Evolutionary conservation across 2,113 vertebrate species (phyloP), one percentile per base, ranked within the genome.

Genomic region (Heteronetta atricapilla): DNA sequence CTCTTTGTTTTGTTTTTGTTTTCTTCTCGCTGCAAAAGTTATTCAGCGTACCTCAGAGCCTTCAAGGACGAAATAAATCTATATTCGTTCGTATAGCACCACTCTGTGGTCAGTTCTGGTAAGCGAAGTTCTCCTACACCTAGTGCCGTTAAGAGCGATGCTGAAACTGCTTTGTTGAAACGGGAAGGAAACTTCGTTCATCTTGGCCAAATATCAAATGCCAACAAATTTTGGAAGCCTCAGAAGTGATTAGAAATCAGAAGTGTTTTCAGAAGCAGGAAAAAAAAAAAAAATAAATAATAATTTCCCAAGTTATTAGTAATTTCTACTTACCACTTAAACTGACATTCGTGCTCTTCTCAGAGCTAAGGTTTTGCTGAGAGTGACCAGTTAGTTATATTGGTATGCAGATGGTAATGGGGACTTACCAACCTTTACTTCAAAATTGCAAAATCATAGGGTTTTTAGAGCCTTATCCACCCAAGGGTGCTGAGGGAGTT

Each of bases 71-170:
- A 22, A 42, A 34, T 33, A 4, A 29, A 13, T 34, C 33, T 10
- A 67, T 89, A 79, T 36, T 50, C 92, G 66, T 82, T 92, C 58
- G 34, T 87, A 86, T 53, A 90, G 84, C 80, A 69, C 95, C 95
- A 55, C 94, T 21, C 68, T 21, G 95, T 96, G 97, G 94, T 55
- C 75, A 50, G 6, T 46, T 38, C 29, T 36, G 33, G 94, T 67
- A 55, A 92, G 23, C 48, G 52, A 36, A 6, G 1, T 36, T 84
- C 82, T 55, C 34, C n/a, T 14, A 2, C 4, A 1, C 11, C 2
- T 2, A 2, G 6, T 29, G 3, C 1, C 7, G 8, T 4, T 53
- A 29, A 7, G 58, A 66, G 60, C 42, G 7, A 10, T 8, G 38
- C 34, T 62, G 31, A 40, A 78, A 62, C 17, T 11, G 10, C 21